Conservation (phyloP, 2,888 invertebrate genomes). For the Mycalesis mineus region DNA sequence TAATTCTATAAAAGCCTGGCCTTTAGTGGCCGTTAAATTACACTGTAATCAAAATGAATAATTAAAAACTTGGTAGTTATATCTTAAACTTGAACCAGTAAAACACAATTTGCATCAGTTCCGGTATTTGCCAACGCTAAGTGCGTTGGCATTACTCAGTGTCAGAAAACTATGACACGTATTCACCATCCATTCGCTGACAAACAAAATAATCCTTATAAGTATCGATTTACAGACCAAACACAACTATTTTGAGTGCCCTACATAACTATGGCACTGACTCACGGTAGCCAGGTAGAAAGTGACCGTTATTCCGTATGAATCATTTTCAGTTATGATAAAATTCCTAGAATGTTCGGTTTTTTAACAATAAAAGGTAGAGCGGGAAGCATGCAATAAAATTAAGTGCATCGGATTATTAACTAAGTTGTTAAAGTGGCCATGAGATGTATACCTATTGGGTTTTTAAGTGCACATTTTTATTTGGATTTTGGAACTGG, state of each 20-base stretch:
- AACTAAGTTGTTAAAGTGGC: no score
- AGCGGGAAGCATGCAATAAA: neutral
- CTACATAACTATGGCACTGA: constrained; percentile 19
- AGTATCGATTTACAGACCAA: neutral
- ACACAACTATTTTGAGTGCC: neutral
- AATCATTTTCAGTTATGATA: constrained; percentile 15
- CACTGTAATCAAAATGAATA: no score
- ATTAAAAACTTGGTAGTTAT: no score
- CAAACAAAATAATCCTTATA: constrained; percentile 1
- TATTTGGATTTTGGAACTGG: no score
- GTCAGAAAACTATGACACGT: neutral
- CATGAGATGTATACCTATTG: no score
- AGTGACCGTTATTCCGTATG: constrained; percentile 13
- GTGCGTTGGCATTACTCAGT: no score
- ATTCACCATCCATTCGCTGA: neutral
- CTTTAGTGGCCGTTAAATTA: no score
- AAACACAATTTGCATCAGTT: no score
- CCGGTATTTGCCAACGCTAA: no score
- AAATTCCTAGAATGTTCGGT: constrained; percentile 9
- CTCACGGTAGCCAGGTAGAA: constrained; percentile 17
- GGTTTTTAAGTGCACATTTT: no score
- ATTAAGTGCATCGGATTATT: neutral
- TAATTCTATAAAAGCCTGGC: no score
- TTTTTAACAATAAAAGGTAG: neutral
- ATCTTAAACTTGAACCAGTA: no score